Percentiles rank a stretch among this genome's conserved stretches.
These are phyloP conservation scores for Carduelis carduelis DNA, from an alignment of 2,797 vertebrate genomes.

Conservation along the genomic window DNA sequence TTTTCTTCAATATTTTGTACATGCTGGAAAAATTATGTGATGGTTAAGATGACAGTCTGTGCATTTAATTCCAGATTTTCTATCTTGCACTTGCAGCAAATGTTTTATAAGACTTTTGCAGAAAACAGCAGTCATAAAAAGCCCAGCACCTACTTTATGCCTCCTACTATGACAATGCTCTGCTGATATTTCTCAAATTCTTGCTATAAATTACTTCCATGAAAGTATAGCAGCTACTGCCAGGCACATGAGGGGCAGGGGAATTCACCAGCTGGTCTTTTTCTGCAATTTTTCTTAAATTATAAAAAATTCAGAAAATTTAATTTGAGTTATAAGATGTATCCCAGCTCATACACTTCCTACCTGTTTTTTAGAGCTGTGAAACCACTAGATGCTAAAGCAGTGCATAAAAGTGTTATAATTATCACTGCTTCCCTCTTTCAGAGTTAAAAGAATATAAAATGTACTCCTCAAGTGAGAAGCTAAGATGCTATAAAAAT, in stretches of 20 bases:
- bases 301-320: neutral
- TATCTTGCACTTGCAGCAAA: neutral
- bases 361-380: neutral
- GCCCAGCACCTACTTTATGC: neutral
- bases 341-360: neutral
- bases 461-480: neutral
- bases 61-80: neutral
- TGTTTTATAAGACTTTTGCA: neutral
- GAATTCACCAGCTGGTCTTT: neutral
- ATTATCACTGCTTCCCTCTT: neutral
- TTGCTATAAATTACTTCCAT: neutral
- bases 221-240: neutral
- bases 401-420: neutral
- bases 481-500: neutral
- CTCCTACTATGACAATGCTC: neutral
- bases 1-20: neutral
- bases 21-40: neutral
- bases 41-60: neutral
- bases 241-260: neutral
- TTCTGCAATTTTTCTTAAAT: neutral
- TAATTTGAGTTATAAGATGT: neutral
- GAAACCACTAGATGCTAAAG: neutral
- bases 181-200: neutral
- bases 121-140: neutral
- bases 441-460: neutral